phyloP scores from a whole-genome alignment of 1,140 invertebrate genomes.

The Hycleus cichorii region DNA sequence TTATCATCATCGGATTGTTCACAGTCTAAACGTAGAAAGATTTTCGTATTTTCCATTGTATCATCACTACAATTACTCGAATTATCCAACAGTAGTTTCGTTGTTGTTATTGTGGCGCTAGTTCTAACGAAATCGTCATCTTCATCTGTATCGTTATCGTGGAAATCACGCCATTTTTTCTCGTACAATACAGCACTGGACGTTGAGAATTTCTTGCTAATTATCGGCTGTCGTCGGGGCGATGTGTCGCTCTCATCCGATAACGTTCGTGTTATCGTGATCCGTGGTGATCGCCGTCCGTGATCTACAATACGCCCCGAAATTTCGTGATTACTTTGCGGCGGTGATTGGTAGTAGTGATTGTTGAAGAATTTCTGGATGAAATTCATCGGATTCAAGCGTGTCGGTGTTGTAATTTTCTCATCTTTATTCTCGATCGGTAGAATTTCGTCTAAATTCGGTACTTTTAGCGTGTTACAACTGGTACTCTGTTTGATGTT shows the following conservation, averaged over 20 bases:
- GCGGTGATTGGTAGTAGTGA: conserved; percentile 3
- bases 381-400: conserved; percentile 45
- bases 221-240: conserved; percentile 38
- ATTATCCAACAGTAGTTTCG: conserved; percentile 26
- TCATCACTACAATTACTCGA: conserved; percentile 37
- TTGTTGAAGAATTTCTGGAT: conserved; percentile 49
- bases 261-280: conserved; percentile 61
- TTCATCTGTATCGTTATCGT: conserved; percentile 23
- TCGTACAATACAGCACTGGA: conserved; percentile 50
- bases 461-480: conserved; percentile 44
- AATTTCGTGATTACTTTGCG: conserved; percentile 20
- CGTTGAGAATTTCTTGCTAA: conserved; percentile 47
- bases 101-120: conserved; percentile 20
- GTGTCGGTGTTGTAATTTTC: conserved; percentile 37
- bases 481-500: conserved; percentile 25
- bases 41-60: conserved; percentile 39
- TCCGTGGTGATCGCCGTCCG: conserved; percentile 53
- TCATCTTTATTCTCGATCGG: conserved; percentile 27
- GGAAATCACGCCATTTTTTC: conserved; percentile 38
- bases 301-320: conserved; percentile 34
- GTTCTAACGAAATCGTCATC: no score
- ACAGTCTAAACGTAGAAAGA: conserved; percentile 34
- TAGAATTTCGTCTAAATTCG: conserved; percentile 33
- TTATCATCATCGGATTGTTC: conserved; percentile 30
- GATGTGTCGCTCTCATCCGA: conserved; percentile 57